Evolutionary conservation across 2,888 invertebrate species (phyloP), one percentile per base, ranked within the genome.

Genomic region (Catonia carolina): DNA sequence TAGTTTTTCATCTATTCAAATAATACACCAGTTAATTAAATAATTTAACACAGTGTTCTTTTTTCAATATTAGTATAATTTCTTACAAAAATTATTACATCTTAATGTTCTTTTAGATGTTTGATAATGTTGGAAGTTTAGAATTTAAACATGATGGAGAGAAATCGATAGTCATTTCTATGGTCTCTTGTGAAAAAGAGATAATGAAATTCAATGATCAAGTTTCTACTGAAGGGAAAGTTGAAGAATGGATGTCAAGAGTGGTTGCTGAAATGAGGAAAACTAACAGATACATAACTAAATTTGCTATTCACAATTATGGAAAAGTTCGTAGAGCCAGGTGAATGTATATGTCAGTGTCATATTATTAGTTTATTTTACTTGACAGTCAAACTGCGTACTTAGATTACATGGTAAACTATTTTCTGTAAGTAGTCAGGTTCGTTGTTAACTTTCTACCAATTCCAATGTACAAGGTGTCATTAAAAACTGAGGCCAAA

Each of bases 211-310:
- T 92, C 69, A 78, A 84, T 15, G 74, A 76, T 59, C 72, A 77
- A 1, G 86, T 91, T 0, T 72, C 78, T 53, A 85, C 88, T 0
- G 85, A 87, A 65, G 90, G 90, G 1, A 82, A 86, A 62, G 89
- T 94, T 1, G 95, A 95, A 72, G 86, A 88, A 65, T 95, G 95
- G 94, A 91, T 95, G 93, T 89, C 86, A 62, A 75, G 82, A 31
- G 86, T 93, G 2, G 77, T 94, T 15, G 75, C 72, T 2, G 93
- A 94, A 73, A 95, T 95, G 94, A 79, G 87, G 39, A 74, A 73
- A 47, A 85, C 92, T 0, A 93, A 93, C 73, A 80, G 89, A 63
- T 88, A 79, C 67, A 82, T 92, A 54, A 86, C 89, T 0, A 95
- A 95, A 71, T 89, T 89, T 69, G 86, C 92, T 17, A 83, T 95